These are phyloP conservation scores for Tragelaphus strepsiceros DNA, from an alignment of 2,113 vertebrate species.

Conservation along the genomic window DNA sequence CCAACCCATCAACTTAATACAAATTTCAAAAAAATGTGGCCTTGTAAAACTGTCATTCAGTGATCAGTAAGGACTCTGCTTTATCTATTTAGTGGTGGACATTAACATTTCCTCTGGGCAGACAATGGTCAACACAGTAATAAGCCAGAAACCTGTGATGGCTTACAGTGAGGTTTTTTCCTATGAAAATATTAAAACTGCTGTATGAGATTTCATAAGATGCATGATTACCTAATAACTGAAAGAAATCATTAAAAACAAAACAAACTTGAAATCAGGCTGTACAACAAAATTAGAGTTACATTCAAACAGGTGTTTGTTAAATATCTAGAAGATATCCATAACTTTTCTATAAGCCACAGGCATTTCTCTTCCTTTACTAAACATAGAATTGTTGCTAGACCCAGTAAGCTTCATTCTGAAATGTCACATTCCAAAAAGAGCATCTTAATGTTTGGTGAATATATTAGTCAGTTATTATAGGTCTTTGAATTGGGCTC, in stretches of 20 bases:
- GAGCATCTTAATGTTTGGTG: not conserved
- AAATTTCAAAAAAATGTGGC: conserved; percentile 39
- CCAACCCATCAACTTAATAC: not conserved
- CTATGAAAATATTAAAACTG: not conserved
- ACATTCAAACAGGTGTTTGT: not conserved
- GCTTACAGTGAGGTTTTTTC: not conserved
- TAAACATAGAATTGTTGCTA: not conserved
- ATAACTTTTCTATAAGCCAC: not conserved
- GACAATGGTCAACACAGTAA: not conserved
- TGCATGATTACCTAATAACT: not conserved
- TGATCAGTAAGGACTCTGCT: conserved; percentile 4
- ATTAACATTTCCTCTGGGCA: not conserved
- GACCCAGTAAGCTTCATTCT: not conserved
- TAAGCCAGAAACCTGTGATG: not conserved
- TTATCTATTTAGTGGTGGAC: not conserved
- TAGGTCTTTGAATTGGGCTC: not conserved
- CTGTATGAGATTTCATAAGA: not conserved
- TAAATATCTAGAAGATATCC: not conserved
- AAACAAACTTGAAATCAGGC: not conserved
- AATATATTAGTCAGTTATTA: not conserved
- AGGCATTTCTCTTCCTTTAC: not conserved
- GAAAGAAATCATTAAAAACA: not conserved
- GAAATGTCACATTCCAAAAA: not conserved
- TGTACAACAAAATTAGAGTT: not conserved
- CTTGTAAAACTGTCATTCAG: conserved; percentile 25